Percentiles rank a stretch among this genome's conserved stretches.
phyloP scores from a whole-genome alignment of 1,140 invertebrate genomes.

The Helicorthomorpha holstii region DNA sequence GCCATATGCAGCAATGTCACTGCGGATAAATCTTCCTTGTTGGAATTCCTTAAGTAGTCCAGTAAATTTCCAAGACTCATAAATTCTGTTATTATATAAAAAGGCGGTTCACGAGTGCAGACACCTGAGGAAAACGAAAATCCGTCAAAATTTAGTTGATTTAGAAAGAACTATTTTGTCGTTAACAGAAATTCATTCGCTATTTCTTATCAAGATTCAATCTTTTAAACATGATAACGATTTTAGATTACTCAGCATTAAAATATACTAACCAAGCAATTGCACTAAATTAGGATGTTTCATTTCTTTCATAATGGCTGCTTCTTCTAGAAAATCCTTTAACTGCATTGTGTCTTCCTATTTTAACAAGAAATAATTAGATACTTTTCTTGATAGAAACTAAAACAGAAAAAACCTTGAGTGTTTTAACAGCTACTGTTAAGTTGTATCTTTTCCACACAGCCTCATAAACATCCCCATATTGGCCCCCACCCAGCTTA shows the following conservation, averaged over 20 bases:
- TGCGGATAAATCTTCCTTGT: conserved; percentile 75
- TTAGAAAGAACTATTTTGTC: neutral
- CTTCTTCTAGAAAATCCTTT: conserved; percentile 98
- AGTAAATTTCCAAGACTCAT: conserved; percentile 96
- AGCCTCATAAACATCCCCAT: conserved; percentile 98
- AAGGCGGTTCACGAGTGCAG: conserved; percentile 92
- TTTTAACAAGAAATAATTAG: conserved; percentile 12
- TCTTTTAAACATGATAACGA: neutral
- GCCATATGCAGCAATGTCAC: conserved; percentile 97
- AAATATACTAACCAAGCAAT: conserved; percentile 44
- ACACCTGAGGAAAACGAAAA: conserved; percentile 39
- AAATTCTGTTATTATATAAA: conserved; percentile 99
- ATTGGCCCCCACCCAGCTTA: conserved; percentile 92
- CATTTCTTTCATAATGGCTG: conserved; percentile 99
- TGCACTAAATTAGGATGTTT: conserved; percentile 97
- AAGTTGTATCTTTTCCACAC: conserved; percentile 92
- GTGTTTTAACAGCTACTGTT: conserved; percentile 93
- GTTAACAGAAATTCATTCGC: neutral
- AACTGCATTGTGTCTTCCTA: conserved; percentile 98
- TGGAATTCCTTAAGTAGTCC: conserved; percentile 82
- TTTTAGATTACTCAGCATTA: too few relatives aligned
- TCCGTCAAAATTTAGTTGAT: neutral
- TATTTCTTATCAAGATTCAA: too few relatives aligned
- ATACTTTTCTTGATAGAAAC: neutral
- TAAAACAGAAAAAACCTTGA: conserved; percentile 43